A percentile compares a stretch with the other conserved stretches of the same genome.
Evolutionary conservation across 2,797 vertebrate species (phyloP).

Genomic region (Cyprinodon diabolis): DNA sequence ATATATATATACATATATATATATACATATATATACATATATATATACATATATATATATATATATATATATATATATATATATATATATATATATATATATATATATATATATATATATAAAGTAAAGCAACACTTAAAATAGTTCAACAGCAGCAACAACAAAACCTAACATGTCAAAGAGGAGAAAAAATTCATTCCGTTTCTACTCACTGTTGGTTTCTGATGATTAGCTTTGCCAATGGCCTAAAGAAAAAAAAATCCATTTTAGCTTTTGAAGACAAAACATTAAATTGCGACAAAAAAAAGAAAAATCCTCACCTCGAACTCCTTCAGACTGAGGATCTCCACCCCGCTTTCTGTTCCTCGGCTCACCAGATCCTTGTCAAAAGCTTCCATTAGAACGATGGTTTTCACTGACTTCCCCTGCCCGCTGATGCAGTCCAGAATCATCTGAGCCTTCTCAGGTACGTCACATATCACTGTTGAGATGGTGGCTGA

Average conservation of each 20-base stretch:
- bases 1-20: no score
- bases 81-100: no score
- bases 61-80: no score
- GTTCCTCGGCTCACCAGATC: conserved; percentile 85
- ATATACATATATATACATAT: no score
- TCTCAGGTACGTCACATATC: conserved; percentile 91
- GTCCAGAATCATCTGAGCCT: conserved; percentile 85
- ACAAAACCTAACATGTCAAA: no score
- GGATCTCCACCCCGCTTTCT: conserved; percentile 85
- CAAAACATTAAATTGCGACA: not conserved
- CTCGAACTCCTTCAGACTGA: conserved; percentile 88
- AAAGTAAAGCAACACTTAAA: no score
- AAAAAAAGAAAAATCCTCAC: conserved; percentile 67
- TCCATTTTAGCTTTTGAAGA: not conserved
- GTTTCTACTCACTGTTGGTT: conserved; percentile 72
- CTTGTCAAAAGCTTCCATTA: conserved; percentile 86
- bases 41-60: no score
- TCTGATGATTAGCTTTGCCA: conserved; percentile 71
- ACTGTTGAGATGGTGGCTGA: conserved; percentile 87
- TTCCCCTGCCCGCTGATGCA: conserved; percentile 77
- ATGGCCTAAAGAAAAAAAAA: conserved; percentile 61
- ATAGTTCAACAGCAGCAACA: no score
- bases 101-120: no score
- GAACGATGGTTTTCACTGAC: conserved; percentile 84
- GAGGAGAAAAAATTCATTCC: no score